Evolutionary conservation across 2,797 vertebrate genomes (phyloP).

Genomic region (Chiroxiphia lanceolata): DNA sequence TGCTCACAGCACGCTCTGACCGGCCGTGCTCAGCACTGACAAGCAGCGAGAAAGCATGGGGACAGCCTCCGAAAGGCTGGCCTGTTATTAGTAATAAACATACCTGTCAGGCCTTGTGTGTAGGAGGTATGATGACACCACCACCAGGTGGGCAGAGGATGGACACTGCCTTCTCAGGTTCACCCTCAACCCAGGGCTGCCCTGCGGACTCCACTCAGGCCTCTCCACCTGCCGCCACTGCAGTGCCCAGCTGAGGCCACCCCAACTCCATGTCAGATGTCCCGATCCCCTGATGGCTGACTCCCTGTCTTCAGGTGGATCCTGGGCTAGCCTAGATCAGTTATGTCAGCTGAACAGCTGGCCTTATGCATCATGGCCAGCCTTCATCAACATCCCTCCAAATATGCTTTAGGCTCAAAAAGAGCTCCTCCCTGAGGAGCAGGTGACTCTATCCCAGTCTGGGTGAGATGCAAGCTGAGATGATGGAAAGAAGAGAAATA

Average conservation of each 20-base stretch:
- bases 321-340: fast-evolving
- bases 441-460: neutral
- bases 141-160: neutral
- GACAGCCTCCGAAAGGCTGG: neutral
- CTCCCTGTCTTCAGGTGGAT: neutral
- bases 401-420: neutral
- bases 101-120: neutral
- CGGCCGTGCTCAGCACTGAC: neutral
- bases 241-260: neutral
- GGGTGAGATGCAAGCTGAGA: neutral
- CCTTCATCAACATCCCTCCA: neutral
- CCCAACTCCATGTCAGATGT: neutral
- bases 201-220: fast-evolving
- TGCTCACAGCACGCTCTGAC: neutral
- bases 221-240: neutral
- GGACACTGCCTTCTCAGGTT: neutral
- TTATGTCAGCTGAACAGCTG: constrained; percentile 18
- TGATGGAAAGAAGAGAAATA: neutral
- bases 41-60: neutral
- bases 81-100: neutral
- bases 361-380: fast-evolving
- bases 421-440: neutral
- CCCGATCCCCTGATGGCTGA: neutral
- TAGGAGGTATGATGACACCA: neutral
- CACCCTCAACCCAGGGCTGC: fast-evolving